A percentile compares a stretch with the other conserved stretches of the same genome.
These are phyloP conservation scores for Pteromalus puparum DNA, from an alignment of 1,140 invertebrate species.

Conservation along the genomic window DNA sequence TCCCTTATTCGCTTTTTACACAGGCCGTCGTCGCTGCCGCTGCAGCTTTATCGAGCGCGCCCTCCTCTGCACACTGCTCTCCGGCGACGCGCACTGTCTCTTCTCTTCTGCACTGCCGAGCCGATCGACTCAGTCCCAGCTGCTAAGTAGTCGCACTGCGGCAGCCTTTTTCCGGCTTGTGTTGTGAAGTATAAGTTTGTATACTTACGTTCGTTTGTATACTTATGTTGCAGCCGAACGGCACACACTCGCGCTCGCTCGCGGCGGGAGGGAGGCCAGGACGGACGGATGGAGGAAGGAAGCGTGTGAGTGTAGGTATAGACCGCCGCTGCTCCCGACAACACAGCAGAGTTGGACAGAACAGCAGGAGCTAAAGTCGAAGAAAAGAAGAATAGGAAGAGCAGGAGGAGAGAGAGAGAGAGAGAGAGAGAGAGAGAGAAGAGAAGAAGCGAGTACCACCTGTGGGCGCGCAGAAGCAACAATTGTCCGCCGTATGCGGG, in stretches of 20 bases:
- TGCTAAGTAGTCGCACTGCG: background rate
- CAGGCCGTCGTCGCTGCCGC: background rate
- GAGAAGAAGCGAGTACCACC: conserved; percentile 72
- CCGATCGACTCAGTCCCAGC: background rate
- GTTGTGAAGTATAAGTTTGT: no score
- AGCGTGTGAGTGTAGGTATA: background rate
- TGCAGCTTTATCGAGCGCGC: background rate
- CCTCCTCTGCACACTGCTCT: background rate
- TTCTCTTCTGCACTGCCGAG: background rate
- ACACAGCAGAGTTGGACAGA: no score
- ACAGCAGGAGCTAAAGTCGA: no score
- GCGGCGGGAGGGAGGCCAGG: conserved; percentile 10
- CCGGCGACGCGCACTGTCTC: background rate
- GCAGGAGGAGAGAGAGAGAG: background rate
- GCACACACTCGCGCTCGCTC: background rate
- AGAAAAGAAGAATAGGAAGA: background rate
- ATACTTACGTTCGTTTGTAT: no score
- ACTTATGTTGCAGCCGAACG: no score
- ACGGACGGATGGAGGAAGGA: conserved; percentile 57
- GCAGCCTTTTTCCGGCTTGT: no score
- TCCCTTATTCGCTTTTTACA: conserved; percentile 4
- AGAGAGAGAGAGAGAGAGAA: conserved; percentile 59
- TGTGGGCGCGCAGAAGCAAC: conserved; percentile 76
- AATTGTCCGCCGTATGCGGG: conserved; percentile 76
- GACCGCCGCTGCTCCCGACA: no score